Conservation (phyloP, 2,797 vertebrate genomes). For the Parotocinclus haroldoi region DNA sequence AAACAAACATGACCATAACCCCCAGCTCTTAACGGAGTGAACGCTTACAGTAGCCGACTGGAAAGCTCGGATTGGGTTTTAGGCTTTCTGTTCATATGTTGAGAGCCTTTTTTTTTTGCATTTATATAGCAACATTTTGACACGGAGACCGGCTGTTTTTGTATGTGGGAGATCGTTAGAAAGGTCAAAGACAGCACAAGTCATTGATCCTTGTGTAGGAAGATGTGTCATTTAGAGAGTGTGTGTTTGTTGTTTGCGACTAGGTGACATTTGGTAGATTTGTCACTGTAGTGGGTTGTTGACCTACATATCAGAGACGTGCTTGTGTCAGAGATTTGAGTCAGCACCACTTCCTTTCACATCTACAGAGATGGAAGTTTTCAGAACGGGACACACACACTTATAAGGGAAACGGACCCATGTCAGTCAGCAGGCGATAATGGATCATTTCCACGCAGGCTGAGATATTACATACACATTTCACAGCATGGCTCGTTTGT, state of each 20-base stretch:
- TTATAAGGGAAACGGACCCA: constrained; percentile 13
- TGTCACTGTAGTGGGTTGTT: constrained; percentile 33
- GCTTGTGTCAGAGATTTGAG: constrained; percentile 35
- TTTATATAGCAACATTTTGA: no score
- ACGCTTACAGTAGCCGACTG: no score
- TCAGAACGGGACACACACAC: constrained; percentile 25
- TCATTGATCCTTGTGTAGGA: constrained; percentile 27
- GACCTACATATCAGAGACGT: constrained; percentile 39
- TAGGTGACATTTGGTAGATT: constrained; percentile 29
- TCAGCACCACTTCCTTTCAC: constrained; percentile 34
- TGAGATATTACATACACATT: neutral
- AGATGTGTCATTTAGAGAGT: constrained; percentile 38
- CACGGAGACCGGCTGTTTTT: neutral
- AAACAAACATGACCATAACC: no score
- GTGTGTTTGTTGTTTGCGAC: constrained; percentile 30
- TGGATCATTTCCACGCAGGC: neutral
- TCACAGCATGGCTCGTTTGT: constrained; percentile 6
- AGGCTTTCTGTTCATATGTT: no score
- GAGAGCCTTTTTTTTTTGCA: no score
- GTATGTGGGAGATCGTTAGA: constrained; percentile 32
- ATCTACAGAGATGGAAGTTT: constrained; percentile 32
- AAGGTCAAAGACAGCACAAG: constrained; percentile 18
- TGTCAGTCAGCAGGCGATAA: constrained; percentile 4
- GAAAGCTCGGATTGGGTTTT: no score
- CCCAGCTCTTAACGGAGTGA: no score